phyloP scores from a whole-genome alignment of 2,888 invertebrate species.

The Plebejus melissa region DNA sequence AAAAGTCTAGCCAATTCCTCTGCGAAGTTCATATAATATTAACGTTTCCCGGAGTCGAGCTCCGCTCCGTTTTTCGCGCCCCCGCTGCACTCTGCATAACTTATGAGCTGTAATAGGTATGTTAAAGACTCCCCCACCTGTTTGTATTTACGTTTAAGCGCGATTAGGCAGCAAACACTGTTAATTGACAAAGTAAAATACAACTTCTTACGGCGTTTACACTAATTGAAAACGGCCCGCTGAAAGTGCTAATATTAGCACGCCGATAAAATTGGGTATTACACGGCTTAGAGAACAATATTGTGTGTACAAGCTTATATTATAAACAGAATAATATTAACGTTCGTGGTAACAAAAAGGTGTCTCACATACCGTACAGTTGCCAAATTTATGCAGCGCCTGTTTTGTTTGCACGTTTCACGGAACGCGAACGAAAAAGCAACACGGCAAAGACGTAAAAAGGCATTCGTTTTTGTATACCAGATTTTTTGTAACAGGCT shows the following conservation, averaged over 20 bases:
- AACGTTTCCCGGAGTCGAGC: conserved; percentile 50
- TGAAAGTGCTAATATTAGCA: neutral
- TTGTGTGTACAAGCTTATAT: neutral
- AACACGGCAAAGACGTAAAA: conserved; percentile 15
- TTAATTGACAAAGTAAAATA: conserved; percentile 31
- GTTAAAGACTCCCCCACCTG: conserved; percentile 54
- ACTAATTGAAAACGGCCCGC: conserved; percentile 5
- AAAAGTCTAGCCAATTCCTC: conserved; percentile 62
- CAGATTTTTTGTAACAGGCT: conserved; percentile 25
- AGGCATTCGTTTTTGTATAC: conserved; percentile 18
- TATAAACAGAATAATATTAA: neutral
- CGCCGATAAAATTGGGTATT: neutral
- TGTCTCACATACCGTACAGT: neutral
- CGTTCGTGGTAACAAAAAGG: neutral
- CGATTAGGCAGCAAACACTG: conserved; percentile 46
- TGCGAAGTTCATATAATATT: conserved; percentile 68
- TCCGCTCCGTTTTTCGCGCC: conserved; percentile 65
- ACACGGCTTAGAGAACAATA: neutral
- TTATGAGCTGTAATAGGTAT: conserved; percentile 72
- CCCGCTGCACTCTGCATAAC: conserved; percentile 66
- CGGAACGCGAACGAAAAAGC: conserved; percentile 12
- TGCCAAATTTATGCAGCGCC: conserved; percentile 3
- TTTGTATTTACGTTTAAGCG: conserved; percentile 58
- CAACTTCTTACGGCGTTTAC: conserved; percentile 18
- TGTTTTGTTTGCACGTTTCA: neutral